These are phyloP conservation scores for Drepana arcuata DNA, from an alignment of 1,140 invertebrate species.

Conservation along the genomic window DNA sequence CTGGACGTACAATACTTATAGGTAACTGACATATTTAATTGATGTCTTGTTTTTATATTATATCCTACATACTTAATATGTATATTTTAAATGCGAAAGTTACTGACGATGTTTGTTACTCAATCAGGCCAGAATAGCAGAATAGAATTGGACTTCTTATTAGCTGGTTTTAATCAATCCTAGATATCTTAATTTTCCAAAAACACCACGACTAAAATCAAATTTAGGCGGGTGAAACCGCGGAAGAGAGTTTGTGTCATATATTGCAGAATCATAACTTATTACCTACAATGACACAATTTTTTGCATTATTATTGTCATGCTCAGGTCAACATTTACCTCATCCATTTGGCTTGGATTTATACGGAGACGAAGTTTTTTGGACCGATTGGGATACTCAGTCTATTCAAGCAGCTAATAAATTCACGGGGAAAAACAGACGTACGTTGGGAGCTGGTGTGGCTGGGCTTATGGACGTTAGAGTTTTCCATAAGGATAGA, in stretches of 20 bases:
- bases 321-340: constrained; percentile 75
- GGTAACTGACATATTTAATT: constrained; percentile 64
- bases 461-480: constrained; percentile 86
- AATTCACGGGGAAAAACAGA: constrained; percentile 78
- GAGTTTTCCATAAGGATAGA: constrained; percentile 84
- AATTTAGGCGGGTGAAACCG: no score
- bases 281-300: no score
- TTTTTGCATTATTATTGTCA: no score
- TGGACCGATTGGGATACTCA: constrained; percentile 90
- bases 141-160: no score
- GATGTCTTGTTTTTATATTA: constrained; percentile 1
- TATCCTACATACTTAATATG: constrained; percentile 3
- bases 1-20: constrained; percentile 77
- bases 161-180: no score
- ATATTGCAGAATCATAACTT: no score
- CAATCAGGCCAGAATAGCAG: no score
- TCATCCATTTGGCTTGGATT: constrained; percentile 89
- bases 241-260: no score
- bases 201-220: no score
- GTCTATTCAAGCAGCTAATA: constrained; percentile 84
- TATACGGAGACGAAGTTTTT: constrained; percentile 88
- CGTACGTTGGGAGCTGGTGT: constrained; percentile 78
- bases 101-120: no score
- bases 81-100: no score
- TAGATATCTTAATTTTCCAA: no score